A percentile compares a stretch with the other conserved stretches of the same genome.
Evolutionary conservation across 2,797 vertebrate genomes (phyloP).

Genomic region (Hipposideros larvatus): DNA sequence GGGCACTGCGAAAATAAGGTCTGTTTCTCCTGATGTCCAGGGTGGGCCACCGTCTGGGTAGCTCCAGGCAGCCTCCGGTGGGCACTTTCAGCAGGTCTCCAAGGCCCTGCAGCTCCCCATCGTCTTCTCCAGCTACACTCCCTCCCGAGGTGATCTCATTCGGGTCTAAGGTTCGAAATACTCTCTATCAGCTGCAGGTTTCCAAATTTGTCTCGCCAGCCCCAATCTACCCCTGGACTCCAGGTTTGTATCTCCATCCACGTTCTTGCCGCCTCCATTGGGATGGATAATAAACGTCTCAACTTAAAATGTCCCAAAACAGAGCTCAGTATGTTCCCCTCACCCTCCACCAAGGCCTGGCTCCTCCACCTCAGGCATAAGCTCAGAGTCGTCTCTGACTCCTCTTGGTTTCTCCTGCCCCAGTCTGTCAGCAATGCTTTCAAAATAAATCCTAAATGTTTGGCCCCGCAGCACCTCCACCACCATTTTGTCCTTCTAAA

Average conservation of each 20-base stretch:
- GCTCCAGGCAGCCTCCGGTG: rapidly evolving
- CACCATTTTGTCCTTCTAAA: not conserved
- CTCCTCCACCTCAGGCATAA: too few species aligned
- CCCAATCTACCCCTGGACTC: not conserved
- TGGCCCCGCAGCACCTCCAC: not conserved
- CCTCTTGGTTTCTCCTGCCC: not conserved
- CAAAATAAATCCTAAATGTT: not conserved
- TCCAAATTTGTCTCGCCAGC: not conserved
- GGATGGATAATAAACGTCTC: not conserved
- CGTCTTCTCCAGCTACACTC: not conserved
- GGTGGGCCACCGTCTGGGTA: not conserved
- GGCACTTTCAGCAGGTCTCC: not conserved
- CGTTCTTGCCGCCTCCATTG: not conserved
- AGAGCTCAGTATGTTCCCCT: not conserved
- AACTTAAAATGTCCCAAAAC: not conserved
- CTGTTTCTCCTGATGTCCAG: not conserved
- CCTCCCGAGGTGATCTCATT: not conserved
- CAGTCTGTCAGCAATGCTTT: not conserved
- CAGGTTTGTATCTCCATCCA: not conserved
- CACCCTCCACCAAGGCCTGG: not conserved
- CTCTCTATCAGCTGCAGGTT: not conserved
- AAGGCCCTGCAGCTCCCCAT: not conserved
- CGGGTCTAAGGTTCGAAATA: not conserved
- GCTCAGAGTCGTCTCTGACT: rapidly evolving
- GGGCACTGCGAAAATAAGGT: not conserved